Evolutionary conservation across 2,113 vertebrate species (phyloP).

Genomic region (Thalassarche chlororhynchos): DNA sequence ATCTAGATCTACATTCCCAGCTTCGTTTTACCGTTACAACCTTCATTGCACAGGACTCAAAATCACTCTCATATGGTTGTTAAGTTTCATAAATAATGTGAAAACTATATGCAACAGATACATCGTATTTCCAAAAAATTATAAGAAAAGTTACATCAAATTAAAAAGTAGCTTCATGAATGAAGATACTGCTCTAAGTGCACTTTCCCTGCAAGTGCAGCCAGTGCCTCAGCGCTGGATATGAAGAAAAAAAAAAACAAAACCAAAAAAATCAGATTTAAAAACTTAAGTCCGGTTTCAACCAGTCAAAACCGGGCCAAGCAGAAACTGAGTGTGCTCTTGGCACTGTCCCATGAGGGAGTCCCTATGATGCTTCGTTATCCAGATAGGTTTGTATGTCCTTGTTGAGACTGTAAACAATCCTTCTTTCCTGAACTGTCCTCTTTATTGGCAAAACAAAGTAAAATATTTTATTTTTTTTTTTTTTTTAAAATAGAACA

Average conservation of each 20-base stretch:
- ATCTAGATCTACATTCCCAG: conserved; percentile 50
- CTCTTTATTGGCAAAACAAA: conserved; percentile 82
- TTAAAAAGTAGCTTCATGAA: conserved; percentile 88
- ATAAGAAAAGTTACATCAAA: conserved; percentile 86
- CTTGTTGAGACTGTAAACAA: conserved; percentile 92
- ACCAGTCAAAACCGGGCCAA: conserved; percentile 86
- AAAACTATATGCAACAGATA: conserved; percentile 81
- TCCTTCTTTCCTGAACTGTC: conserved; percentile 83
- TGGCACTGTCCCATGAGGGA: conserved; percentile 72
- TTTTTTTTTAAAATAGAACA: conserved; percentile 80
- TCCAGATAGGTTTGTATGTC: conserved; percentile 80
- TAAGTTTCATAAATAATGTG: conserved; percentile 88
- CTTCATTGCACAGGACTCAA: conserved; percentile 79
- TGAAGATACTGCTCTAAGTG: conserved; percentile 84
- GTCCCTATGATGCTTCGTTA: conserved; percentile 73
- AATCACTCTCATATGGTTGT: conserved; percentile 76
- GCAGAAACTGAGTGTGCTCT: conserved; percentile 68
- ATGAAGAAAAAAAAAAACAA: conserved; percentile 69
- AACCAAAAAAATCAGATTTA: conserved; percentile 73
- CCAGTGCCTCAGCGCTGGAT: conserved; percentile 81
- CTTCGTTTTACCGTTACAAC: conserved; percentile 71
- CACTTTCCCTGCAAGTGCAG: conserved; percentile 94
- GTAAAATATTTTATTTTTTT: conserved; percentile 77
- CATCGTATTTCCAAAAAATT: conserved; percentile 72
- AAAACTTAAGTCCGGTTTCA: conserved; percentile 82